Evolutionary conservation across 2,888 invertebrate genomes (phyloP).

Genomic region (Ochlodes sylvanus): DNA sequence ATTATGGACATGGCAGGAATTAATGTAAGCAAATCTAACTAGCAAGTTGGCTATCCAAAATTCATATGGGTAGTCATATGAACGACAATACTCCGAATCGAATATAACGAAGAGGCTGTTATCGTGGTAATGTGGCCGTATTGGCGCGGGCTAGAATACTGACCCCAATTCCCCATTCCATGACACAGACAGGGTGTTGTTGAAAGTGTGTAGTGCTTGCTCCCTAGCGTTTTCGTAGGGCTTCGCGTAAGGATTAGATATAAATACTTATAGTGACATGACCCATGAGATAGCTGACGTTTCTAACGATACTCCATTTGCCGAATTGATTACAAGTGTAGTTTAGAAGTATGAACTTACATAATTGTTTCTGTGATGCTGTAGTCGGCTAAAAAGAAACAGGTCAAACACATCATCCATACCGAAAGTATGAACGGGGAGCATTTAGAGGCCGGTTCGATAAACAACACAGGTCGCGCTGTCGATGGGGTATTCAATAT

Average conservation of each 20-base stretch:
- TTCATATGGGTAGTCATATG: conserved; percentile 54
- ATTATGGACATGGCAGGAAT: conserved; percentile 50
- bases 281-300: too few relatives aligned
- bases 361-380: too few relatives aligned
- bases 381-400: too few relatives aligned
- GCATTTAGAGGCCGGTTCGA: conserved; percentile 55
- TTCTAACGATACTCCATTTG: too few relatives aligned
- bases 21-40: conserved; percentile 55
- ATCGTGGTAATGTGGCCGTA: not conserved
- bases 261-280: too few relatives aligned
- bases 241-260: too few relatives aligned
- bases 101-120: conserved; percentile 51
- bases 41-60: conserved; percentile 56
- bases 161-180: too few relatives aligned
- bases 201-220: too few relatives aligned
- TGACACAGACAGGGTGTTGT: too few relatives aligned
- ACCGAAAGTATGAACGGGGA: not conserved
- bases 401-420: not conserved
- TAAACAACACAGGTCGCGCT: conserved; percentile 60
- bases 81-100: conserved; percentile 54
- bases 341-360: too few relatives aligned
- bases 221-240: too few relatives aligned
- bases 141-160: not conserved
- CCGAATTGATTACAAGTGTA: too few relatives aligned
- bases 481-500: conserved; percentile 57